Percentiles rank a stretch among this genome's conserved stretches.
These are phyloP conservation scores for Habroteleia sp. DNA, from an alignment of 2,888 invertebrate species.

Conservation along the genomic window DNA sequence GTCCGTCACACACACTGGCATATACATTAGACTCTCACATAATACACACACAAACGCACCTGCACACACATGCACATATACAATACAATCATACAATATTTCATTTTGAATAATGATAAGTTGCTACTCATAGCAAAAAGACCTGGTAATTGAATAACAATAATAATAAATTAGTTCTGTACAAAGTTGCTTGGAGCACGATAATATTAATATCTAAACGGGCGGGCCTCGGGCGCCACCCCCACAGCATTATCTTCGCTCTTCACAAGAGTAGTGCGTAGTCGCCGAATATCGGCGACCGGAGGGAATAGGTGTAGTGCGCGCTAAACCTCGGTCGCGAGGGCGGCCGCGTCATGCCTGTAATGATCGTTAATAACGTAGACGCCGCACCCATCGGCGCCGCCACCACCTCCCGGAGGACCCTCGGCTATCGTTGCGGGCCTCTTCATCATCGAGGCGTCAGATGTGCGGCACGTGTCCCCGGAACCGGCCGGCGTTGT, in stretches of 20 bases:
- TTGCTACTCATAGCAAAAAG: conserved; percentile 74
- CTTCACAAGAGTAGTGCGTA: conserved; percentile 21
- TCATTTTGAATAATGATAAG: conserved; percentile 68
- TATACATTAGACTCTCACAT: no score
- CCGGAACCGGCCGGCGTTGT: conserved; percentile 64
- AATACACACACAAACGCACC: neutral
- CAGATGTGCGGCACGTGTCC: conserved; percentile 79
- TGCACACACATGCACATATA: conserved; percentile 65
- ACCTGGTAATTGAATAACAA: conserved; percentile 60
- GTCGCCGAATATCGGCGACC: conserved; percentile 41
- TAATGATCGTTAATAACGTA: conserved; percentile 90
- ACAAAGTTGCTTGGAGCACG: conserved; percentile 78
- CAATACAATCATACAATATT: conserved; percentile 75
- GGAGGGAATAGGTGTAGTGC: neutral
- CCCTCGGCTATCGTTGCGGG: conserved; percentile 81
- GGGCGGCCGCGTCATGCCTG: conserved; percentile 85
- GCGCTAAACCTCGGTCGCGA: conserved; percentile 89
- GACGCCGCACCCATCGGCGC: conserved; percentile 81
- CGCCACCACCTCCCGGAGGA: conserved; percentile 69
- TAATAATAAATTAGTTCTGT: conserved; percentile 81
- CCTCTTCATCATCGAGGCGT: conserved; percentile 87
- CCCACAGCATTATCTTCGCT: conserved; percentile 72
- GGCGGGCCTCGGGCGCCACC: conserved; percentile 65
- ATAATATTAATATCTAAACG: conserved; percentile 77
- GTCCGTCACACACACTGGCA: no score